Conservation (phyloP, 2,113 vertebrate species). For the Kryptolebias marmoratus region DNA sequence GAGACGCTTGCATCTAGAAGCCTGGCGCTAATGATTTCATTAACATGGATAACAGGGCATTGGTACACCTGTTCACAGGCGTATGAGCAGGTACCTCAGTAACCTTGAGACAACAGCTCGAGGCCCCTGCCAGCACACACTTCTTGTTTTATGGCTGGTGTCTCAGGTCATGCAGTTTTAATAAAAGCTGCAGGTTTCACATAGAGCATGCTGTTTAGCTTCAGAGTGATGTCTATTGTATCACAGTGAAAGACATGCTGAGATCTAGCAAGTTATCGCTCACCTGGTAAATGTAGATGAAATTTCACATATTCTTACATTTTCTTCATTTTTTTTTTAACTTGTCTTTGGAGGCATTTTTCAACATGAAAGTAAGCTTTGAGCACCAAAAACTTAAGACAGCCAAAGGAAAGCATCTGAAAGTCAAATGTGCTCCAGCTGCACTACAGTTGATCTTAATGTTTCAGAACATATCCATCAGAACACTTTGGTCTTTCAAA, state of each 20-base stretch:
- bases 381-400: conserved; percentile 11
- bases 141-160: conserved; percentile 48
- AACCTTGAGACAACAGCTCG: conserved; percentile 75
- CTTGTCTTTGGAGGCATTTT: conserved; percentile 17
- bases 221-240: conserved; percentile 20
- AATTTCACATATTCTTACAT: conserved; percentile 2
- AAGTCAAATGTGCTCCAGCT: conserved; percentile 7
- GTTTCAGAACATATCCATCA: conserved; percentile 27
- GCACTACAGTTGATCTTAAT: conserved; percentile 22
- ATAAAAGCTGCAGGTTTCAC: conserved; percentile 23
- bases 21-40: conserved; percentile 80
- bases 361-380: conserved; percentile 20
- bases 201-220: conserved; percentile 13
- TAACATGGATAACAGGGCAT: conserved; percentile 77
- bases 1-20: conserved; percentile 69
- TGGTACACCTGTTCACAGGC: conserved; percentile 76
- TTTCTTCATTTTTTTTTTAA: neutral
- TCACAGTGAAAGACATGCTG: neutral
- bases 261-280: neutral
- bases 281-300: neutral
- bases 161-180: conserved; percentile 40
- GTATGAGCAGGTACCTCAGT: conserved; percentile 67
- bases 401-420: conserved; percentile 19
- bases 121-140: conserved; percentile 54
- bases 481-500: conserved; percentile 20